Base-by-base conservation (phyloP, 2,888 invertebrate genomes). In the Drosophila formosana region DNA sequence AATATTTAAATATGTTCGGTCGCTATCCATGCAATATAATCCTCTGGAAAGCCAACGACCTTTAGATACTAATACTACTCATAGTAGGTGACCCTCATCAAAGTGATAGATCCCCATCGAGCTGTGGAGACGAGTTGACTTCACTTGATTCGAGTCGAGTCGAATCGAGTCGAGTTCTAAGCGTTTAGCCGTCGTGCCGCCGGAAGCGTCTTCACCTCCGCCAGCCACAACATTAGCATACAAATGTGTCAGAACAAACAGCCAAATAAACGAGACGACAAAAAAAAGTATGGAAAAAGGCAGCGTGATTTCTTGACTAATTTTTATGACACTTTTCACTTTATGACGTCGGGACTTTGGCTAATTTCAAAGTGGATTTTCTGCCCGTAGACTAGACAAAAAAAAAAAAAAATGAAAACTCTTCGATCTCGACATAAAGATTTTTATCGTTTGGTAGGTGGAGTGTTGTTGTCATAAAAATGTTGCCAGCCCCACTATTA, bases 301-400 rank as follows among this genome's bases (percentile, higher is more conserved):
- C 78, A 74, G 82, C 88, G 85, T 81, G 83, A 83, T 83, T 89
- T 83, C 83, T 83, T 84, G 89, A 84, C 83, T 84, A 84, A 84
- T 84, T 84, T 84, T 89, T 89, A 88, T 88, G 83, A 84, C 89
- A 84, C 89, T 89, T 89, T 89, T 88, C 85, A 89, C 70, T 83
- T 83, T 81, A 88, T 83, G 85, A 71, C 64, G 34, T 45, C 45
- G 60, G 53, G 56, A 26, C 50, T 41, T 41, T 51, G 58, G 73
- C 77, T 80, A 76, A 88, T 88, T 79, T 67, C 66, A 60, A 75
- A 69, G 56, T 74, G 46, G 43, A 26, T 55, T 51, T 41, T 56
- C 53, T 23, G 28, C 28, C 28, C 28, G 28, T 28, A 28, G 18
- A 18, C 28, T 28, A 28, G 28, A 28, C 28, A 28, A 28, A 1